phyloP scores from a whole-genome alignment of 2,888 invertebrate species.

The Hypercompe scribonia region DNA sequence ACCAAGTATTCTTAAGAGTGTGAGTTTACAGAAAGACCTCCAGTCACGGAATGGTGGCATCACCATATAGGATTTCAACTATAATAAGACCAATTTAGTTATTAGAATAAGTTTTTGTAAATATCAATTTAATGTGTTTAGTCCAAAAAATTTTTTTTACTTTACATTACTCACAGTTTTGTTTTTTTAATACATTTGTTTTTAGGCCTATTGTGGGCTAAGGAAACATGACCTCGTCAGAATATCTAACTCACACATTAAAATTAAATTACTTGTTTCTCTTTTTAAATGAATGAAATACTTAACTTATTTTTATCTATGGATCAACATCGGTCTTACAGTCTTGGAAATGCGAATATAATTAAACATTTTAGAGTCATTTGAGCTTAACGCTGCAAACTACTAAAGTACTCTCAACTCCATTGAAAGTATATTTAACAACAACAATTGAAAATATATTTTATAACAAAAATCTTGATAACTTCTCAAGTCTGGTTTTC shows the following conservation, averaged over 20 bases:
- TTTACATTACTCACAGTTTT: background rate
- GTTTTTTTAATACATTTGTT: background rate
- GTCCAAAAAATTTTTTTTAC: background rate
- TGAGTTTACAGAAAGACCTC: background rate
- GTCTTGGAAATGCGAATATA: too few species aligned
- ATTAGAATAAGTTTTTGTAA: background rate
- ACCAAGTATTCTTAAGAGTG: slow-evolving; percentile 8
- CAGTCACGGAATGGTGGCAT: background rate
- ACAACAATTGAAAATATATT: too few species aligned
- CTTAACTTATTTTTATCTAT: too few species aligned
- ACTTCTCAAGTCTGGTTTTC: too few species aligned
- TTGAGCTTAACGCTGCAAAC: too few species aligned
- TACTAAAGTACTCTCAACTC: too few species aligned
- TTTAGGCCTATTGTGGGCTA: background rate
- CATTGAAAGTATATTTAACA: too few species aligned
- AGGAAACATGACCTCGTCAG: background rate
- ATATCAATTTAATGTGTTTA: background rate
- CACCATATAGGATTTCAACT: background rate
- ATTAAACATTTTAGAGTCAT: too few species aligned
- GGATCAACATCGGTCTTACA: too few species aligned
- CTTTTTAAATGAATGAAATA: too few species aligned
- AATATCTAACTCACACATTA: background rate
- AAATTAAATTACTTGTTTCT: background rate
- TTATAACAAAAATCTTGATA: too few species aligned
- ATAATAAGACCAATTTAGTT: slow-evolving; percentile 5